Base-by-base conservation (phyloP, 2,888 invertebrate species). In the Drosophila kokeensis region DNA sequence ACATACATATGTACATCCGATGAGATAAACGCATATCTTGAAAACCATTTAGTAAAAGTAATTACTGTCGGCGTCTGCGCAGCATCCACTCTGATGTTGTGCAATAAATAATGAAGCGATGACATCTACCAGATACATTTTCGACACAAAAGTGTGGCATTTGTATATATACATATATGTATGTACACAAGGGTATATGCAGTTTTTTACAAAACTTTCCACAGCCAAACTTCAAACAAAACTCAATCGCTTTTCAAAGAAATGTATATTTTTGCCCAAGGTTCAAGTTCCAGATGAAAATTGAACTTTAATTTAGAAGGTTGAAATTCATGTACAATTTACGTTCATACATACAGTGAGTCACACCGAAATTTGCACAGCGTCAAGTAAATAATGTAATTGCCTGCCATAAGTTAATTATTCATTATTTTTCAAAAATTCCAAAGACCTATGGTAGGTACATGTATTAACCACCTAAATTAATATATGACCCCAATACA, bases 21-120 rank as follows among this genome's bases (percentile, higher is more conserved):
- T 13, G 55, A 60, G 49, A 32, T 42, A 34, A 36, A 69, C 21
- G 40, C 53, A 69, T 29, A 32, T 32, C 61, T 63, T 67, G 52
- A 65, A 69, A 73, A 59, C 74, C 72, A 76, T 79, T 84, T 88
- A 88, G 81, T 66, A 72, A 75, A 79, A 70, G 60, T 62, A 76
- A 86, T 88, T 83, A 83, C 66, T 76, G 83, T 75, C 89, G 76
- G 66, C 74, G 60, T 71, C 74, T 73, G 57, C 59, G 61, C 58
- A 67, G 50, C 74, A 48, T 27, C 57, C 71, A 45, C n/a, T 45
- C 30, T 48, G 54, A 53, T 36, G 66, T 85, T 87, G 60, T 68
- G 82, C 78, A 86, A 87, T 74, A 80, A 79, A 82, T 82, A 87
- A 82, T 79, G 45, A 73, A 66, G 48, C 53, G 65, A 65, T 49